Evolutionary conservation across 2,888 invertebrate genomes (phyloP).

Genomic region (Melolontha melolontha): DNA sequence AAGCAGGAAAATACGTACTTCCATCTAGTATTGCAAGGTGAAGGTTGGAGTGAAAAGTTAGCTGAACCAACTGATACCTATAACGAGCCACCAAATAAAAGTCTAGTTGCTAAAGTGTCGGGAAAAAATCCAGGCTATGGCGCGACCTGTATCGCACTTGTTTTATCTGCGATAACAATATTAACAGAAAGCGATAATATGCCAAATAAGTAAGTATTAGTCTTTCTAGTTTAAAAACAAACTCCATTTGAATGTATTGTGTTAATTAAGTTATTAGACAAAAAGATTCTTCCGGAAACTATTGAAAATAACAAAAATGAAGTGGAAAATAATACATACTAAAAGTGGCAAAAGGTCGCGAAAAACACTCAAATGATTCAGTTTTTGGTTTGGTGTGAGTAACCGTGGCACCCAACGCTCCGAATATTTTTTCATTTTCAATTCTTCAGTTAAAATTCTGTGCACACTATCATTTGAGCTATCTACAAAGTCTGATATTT

Average conservation of each 20-base stretch:
- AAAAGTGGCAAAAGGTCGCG: too few species aligned
- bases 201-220: conserved; percentile 74
- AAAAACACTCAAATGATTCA: too few species aligned
- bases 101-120: conserved; percentile 74
- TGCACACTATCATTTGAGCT: too few species aligned
- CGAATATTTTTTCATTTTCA: too few species aligned
- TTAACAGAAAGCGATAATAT: conserved; percentile 81
- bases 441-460: too few species aligned
- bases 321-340: background rate
- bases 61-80: conserved; percentile 70
- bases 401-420: too few species aligned
- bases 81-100: conserved; percentile 72
- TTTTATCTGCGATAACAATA: conserved; percentile 80
- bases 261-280: too few species aligned
- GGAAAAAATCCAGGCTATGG: conserved; percentile 86
- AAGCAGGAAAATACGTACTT: conserved; percentile 74
- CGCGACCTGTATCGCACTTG: conserved; percentile 79
- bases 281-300: too few species aligned
- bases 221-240: background rate
- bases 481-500: too few species aligned
- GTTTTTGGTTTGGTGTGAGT: conserved; percentile 47
- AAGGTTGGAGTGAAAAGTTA: conserved; percentile 81
- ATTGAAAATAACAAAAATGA: too few species aligned
- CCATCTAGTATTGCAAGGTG: conserved; percentile 77
- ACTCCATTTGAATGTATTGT: too few species aligned